Percentiles rank a stretch among this genome's conserved stretches.
These are phyloP conservation scores for Macrosteles quadrilineatus DNA, from an alignment of 1,140 invertebrate species.

Conservation along the genomic window DNA sequence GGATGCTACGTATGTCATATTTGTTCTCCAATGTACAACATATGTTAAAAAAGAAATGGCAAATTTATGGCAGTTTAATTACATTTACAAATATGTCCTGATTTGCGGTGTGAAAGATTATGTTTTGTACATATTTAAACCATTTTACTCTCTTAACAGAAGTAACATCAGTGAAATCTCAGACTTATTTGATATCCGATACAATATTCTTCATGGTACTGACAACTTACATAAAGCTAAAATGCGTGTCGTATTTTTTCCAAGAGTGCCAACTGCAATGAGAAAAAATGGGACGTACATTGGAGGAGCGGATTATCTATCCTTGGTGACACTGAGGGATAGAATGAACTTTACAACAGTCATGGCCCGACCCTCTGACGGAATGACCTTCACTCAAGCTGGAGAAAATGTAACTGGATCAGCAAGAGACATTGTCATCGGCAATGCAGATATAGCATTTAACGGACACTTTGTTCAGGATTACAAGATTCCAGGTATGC, in stretches of 20 bases:
- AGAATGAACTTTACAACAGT: constrained; percentile 1
- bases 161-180: not conserved
- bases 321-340: not conserved
- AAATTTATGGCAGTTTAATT: not conserved
- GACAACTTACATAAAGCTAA: not conserved
- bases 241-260: not conserved
- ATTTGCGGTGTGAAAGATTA: not conserved
- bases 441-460: constrained; percentile 11
- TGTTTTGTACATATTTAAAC: not conserved
- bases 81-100: constrained; percentile 17
- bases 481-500: not conserved
- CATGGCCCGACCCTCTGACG: not conserved
- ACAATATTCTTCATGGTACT: constrained; percentile 1
- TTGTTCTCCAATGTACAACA: not conserved
- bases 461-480: not conserved
- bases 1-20: not conserved
- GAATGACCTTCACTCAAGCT: not conserved
- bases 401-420: not conserved
- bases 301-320: not conserved
- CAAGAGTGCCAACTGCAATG: not conserved
- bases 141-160: not conserved
- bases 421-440: not conserved
- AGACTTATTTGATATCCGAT: not conserved
- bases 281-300: not conserved
- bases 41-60: not conserved